These are phyloP conservation scores for Liolophura sinensis DNA, from an alignment of 1,140 invertebrate genomes.

Conservation along the genomic window DNA sequence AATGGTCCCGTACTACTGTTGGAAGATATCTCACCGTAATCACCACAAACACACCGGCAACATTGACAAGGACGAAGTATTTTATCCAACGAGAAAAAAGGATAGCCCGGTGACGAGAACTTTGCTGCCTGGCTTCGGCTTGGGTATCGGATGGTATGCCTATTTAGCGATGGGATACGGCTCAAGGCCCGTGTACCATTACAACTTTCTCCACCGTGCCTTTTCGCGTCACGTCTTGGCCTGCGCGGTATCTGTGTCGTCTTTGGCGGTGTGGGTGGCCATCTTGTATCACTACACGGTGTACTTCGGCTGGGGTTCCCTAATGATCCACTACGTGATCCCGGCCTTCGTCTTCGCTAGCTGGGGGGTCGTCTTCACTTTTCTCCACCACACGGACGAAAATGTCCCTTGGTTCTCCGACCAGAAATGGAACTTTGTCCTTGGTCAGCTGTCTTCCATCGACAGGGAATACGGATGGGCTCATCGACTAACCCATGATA, in stretches of 20 bases:
- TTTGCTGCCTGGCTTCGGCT: conserved; percentile 20
- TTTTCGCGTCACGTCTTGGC: conserved; percentile 11
- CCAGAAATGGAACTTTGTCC: conserved; percentile 45
- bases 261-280: conserved; percentile 25
- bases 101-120: background rate
- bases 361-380: conserved; percentile 49
- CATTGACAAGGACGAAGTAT: conserved; percentile 25
- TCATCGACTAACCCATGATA: conserved; percentile 50
- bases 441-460: conserved; percentile 54
- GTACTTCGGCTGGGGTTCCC: conserved; percentile 10
- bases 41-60: conserved; percentile 24
- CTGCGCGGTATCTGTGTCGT: conserved; percentile 24
- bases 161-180: conserved; percentile 18
- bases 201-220: conserved; percentile 13
- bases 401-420: conserved; percentile 48
- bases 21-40: conserved; percentile 24
- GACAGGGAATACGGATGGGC: conserved; percentile 52
- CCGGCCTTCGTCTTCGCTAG: conserved; percentile 45
- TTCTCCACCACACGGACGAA: conserved; percentile 49
- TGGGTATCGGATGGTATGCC: conserved; percentile 23
- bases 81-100: conserved; percentile 18
- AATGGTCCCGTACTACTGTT: conserved; percentile 21
- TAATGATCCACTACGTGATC: conserved; percentile 47
- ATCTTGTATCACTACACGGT: conserved; percentile 22
- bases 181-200: conserved; percentile 16